phyloP scores from a whole-genome alignment of 2,888 invertebrate species.

The Gari tellinella region DNA sequence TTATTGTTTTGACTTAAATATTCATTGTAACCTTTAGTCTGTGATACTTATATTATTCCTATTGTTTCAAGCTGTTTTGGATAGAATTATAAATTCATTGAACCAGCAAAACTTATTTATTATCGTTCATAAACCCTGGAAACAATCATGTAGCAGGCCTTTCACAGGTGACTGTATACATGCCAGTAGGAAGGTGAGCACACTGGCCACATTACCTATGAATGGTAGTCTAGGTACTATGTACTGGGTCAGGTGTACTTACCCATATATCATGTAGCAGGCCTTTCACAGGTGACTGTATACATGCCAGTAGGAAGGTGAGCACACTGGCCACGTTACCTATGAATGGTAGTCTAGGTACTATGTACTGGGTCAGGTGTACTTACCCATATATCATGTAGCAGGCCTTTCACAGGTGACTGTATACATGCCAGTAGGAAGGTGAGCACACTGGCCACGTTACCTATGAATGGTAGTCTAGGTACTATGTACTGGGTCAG shows the following conservation, averaged over 20 bases:
- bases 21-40: too few species aligned
- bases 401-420: constrained; percentile 69
- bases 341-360: constrained; percentile 69
- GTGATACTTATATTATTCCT: too few species aligned
- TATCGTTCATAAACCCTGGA: too few species aligned
- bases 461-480: constrained; percentile 72
- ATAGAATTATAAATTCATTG: too few species aligned
- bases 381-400: constrained; percentile 78
- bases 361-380: too few species aligned
- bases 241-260: too few species aligned
- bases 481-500: too few species aligned
- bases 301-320: constrained; percentile 72
- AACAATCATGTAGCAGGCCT: constrained; percentile 38
- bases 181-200: constrained; percentile 70
- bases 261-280: constrained; percentile 79
- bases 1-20: too few species aligned
- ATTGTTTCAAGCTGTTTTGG: too few species aligned
- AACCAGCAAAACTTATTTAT: too few species aligned
- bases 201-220: constrained; percentile 71
- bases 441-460: constrained; percentile 67
- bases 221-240: constrained; percentile 69
- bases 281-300: constrained; percentile 69
- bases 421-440: constrained; percentile 73
- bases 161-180: constrained; percentile 72
- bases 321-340: constrained; percentile 71